phyloP scores from a whole-genome alignment of 2,888 invertebrate genomes.

The Drosophila multiciliata region DNA sequence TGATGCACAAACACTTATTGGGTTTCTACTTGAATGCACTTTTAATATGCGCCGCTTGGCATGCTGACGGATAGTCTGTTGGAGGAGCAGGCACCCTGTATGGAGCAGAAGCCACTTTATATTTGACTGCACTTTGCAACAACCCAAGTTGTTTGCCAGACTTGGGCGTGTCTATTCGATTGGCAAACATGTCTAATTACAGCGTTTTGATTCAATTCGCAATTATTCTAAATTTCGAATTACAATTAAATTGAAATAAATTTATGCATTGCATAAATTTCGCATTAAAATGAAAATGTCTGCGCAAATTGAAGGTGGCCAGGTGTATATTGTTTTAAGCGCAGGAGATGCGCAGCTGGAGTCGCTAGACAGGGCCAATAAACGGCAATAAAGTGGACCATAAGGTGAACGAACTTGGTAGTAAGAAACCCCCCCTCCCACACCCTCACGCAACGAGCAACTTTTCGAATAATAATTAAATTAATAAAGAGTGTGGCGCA shows the following conservation, averaged over 20 bases:
- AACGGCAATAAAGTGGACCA: constrained; percentile 30
- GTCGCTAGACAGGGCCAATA: constrained; percentile 35
- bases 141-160: constrained; percentile 10
- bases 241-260: constrained; percentile 13
- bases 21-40: constrained; percentile 61
- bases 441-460: constrained; percentile 4
- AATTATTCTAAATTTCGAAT: constrained; percentile 13
- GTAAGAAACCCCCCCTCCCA: neutral
- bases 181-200: constrained; percentile 41
- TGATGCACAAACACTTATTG: constrained; percentile 48
- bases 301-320: constrained; percentile 54
- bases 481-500: constrained; percentile 60
- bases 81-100: constrained; percentile 47
- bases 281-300: constrained; percentile 56
- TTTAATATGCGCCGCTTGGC: constrained; percentile 61
- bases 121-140: constrained; percentile 59
- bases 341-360: constrained; percentile 39
- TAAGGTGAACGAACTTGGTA: constrained; percentile 60
- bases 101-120: constrained; percentile 21
- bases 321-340: constrained; percentile 15
- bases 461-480: constrained; percentile 78
- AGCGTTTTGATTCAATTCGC: constrained; percentile 18
- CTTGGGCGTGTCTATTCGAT: constrained; percentile 41
- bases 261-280: constrained; percentile 67
- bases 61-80: constrained; percentile 37